Evolutionary conservation across 2,888 invertebrate genomes (phyloP).

Genomic region (Lochmaea capreae): DNA sequence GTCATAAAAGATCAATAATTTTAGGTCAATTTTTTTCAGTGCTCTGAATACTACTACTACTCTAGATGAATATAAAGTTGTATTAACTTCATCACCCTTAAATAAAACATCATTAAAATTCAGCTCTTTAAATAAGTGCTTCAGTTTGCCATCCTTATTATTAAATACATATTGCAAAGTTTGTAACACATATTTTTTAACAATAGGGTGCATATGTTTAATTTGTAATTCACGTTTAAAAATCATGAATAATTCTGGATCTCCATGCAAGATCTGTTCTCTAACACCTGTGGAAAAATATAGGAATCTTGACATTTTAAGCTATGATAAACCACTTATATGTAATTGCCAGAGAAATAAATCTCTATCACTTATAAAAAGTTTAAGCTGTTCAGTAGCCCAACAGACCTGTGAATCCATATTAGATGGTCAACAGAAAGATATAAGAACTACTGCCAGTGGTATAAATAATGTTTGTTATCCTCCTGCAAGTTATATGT

Average conservation of each 20-base stretch:
- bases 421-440: slow-evolving; percentile 58
- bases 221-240: slow-evolving; percentile 57
- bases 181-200: slow-evolving; percentile 47
- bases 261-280: slow-evolving; percentile 63
- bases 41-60: slow-evolving; percentile 51
- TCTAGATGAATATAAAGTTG: slow-evolving; percentile 56
- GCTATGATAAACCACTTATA: slow-evolving; percentile 55
- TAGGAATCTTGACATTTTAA: slow-evolving; percentile 59
- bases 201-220: slow-evolving; percentile 54
- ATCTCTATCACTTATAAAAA: slow-evolving; percentile 61
- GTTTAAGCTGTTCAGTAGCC: slow-evolving; percentile 62
- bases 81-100: slow-evolving; percentile 39
- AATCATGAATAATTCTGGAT: slow-evolving; percentile 62
- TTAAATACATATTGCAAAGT: slow-evolving; percentile 44
- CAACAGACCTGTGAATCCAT: slow-evolving; percentile 57
- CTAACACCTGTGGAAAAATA: slow-evolving; percentile 61
- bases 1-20: slow-evolving; percentile 54
- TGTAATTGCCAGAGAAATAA: slow-evolving; percentile 60
- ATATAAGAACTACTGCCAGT: slow-evolving; percentile 63
- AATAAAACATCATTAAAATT: slow-evolving; percentile 42
- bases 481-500: slow-evolving; percentile 57
- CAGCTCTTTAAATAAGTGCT: slow-evolving; percentile 43
- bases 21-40: slow-evolving; percentile 47
- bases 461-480: slow-evolving; percentile 60
- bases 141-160: slow-evolving; percentile 48